A percentile compares a stretch with the other conserved stretches of the same genome.
These are phyloP conservation scores for Denticeps clupeoides DNA, from an alignment of 2,797 vertebrate species.

Conservation along the genomic window DNA sequence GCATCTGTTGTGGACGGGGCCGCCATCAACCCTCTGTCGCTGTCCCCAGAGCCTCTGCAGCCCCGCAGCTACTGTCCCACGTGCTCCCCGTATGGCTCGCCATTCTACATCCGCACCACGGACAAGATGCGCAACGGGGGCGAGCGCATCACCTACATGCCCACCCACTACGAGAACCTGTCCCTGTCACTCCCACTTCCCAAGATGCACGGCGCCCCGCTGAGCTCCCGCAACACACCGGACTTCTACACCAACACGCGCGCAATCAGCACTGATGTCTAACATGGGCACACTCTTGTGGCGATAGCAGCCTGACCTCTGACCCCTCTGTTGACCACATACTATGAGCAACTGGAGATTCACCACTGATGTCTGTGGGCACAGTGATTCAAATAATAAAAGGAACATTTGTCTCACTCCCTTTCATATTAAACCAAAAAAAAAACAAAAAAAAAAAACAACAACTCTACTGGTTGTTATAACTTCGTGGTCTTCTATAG, in stretches of 20 bases:
- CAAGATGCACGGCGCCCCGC: constrained; percentile 58
- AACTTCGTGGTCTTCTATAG: too few relatives aligned
- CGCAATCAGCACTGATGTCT: constrained; percentile 90
- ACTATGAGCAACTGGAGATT: too few relatives aligned
- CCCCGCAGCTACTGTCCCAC: constrained; percentile 64
- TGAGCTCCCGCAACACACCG: constrained; percentile 60
- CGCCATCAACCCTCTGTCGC: constrained; percentile 44
- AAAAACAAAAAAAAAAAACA: too few relatives aligned
- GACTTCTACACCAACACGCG: constrained; percentile 75
- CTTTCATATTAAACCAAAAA: too few relatives aligned
- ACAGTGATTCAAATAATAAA: too few relatives aligned
- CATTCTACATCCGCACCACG: constrained; percentile 78
- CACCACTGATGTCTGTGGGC: too few relatives aligned
- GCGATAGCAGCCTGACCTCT: neutral
- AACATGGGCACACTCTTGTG: constrained; percentile 26
- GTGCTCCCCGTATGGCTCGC: constrained; percentile 77
- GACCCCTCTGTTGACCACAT: too few relatives aligned
- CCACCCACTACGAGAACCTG: constrained; percentile 74
- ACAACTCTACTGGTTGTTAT: too few relatives aligned
- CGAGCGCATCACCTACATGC: constrained; percentile 70
- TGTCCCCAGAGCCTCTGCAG: constrained; percentile 45
- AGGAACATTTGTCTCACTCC: too few relatives aligned
- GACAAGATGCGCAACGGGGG: constrained; percentile 83
- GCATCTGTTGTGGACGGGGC: constrained; percentile 60
- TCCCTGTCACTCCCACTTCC: constrained; percentile 68